phyloP scores from a whole-genome alignment of 2,113 vertebrate species.

The Delphinus delphis region DNA sequence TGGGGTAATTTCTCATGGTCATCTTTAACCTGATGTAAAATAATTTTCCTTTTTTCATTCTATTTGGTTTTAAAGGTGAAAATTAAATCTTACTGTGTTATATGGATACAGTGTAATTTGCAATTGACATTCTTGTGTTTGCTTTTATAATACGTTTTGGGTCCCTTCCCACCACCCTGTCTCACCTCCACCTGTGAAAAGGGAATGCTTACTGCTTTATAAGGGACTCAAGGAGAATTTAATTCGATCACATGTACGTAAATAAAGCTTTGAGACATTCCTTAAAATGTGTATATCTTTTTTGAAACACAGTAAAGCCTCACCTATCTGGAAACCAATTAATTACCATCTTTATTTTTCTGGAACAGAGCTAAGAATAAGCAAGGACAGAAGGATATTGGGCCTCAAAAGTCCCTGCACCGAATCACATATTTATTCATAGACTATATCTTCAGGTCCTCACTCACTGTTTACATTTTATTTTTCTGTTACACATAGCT shows the following conservation, averaged over 20 bases:
- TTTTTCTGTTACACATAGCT: neutral
- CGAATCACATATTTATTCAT: rapidly evolving
- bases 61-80: neutral
- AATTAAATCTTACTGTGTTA: neutral
- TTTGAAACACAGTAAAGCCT: neutral
- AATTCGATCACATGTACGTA: neutral
- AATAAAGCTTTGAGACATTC: neutral
- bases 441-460: rapidly evolving
- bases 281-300: neutral
- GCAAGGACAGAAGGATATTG: neutral
- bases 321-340: neutral
- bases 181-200: neutral
- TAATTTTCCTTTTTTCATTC: neutral
- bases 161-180: neutral
- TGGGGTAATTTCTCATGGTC: neutral
- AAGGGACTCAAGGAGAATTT: neutral
- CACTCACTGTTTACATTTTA: neutral
- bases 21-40: neutral
- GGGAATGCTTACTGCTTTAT: too few species aligned
- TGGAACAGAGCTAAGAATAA: neutral
- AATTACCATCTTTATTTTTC: neutral
- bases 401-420: rapidly evolving
- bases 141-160: neutral
- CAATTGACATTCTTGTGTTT: neutral
- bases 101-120: neutral